Evolutionary conservation across 2,113 vertebrate species (phyloP).

Genomic region (Sisor rabdophorus): DNA sequence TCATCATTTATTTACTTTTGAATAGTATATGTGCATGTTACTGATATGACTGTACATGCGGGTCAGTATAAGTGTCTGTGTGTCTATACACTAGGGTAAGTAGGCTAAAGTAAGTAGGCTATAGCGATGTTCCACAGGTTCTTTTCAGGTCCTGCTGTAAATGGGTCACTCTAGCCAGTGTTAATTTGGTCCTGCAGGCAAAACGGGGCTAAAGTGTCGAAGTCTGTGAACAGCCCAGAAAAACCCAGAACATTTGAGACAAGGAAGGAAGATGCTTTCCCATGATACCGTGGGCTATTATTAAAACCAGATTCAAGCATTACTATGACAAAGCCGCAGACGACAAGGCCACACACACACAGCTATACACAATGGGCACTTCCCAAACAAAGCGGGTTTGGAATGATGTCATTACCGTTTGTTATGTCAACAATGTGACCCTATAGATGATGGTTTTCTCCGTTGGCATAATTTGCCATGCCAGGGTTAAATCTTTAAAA

Average conservation of each 20-base stretch:
- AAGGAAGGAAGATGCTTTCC: constrained; percentile 5
- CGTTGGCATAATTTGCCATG: not conserved
- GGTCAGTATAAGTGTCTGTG: not conserved
- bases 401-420: constrained; percentile 6
- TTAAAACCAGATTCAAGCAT: constrained; percentile 50
- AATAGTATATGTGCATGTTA: not conserved
- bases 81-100: constrained; percentile 51
- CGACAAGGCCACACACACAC: constrained; percentile 21
- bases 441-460: not conserved
- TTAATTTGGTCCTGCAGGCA: constrained; percentile 56
- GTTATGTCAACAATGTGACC: constrained; percentile 14
- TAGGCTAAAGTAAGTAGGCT: constrained; percentile 73
- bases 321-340: constrained; percentile 16
- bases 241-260: constrained; percentile 28
- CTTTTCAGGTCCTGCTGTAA: constrained; percentile 52
- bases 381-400: not conserved
- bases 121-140: constrained; percentile 50
- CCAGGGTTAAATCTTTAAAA: not conserved
- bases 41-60: not conserved
- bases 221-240: constrained; percentile 11
- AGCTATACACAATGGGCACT: constrained; percentile 19
- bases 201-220: constrained; percentile 32
- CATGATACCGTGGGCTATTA: constrained; percentile 32
- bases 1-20: not conserved
- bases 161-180: constrained; percentile 60